Conservation (phyloP, 2,113 vertebrate species). For the Anarrhichthys ocellatus region DNA sequence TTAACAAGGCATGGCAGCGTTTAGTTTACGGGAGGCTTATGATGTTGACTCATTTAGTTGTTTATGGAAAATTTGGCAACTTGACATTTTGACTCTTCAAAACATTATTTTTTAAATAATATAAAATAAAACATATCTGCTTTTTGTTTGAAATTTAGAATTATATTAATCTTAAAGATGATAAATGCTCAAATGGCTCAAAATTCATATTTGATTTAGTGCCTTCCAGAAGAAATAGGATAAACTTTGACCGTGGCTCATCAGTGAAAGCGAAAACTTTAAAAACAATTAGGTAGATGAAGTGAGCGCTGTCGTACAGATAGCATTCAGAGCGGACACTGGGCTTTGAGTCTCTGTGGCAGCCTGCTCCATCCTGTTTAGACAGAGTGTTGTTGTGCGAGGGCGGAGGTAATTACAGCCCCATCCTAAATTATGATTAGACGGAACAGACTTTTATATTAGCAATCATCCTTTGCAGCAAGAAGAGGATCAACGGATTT, state of each 20-base stretch:
- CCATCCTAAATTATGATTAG: constrained; percentile 80
- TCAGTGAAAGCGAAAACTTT: constrained; percentile 4
- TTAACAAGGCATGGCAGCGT: constrained; percentile 39
- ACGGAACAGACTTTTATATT: constrained; percentile 81
- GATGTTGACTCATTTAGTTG: constrained; percentile 3
- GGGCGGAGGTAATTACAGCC: constrained; percentile 75
- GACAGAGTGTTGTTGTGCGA: constrained; percentile 63
- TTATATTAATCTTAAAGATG: neutral
- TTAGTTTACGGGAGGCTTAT: neutral
- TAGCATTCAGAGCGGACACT: constrained; percentile 51
- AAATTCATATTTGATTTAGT: neutral
- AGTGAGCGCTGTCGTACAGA: constrained; percentile 36
- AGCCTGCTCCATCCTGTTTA: constrained; percentile 69
- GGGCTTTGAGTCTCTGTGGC: constrained; percentile 32
- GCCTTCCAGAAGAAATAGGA: neutral
- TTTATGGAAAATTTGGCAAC: neutral
- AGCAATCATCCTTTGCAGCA: constrained; percentile 79
- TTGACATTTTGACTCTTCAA: neutral
- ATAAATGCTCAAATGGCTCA: neutral
- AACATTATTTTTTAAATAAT: neutral
- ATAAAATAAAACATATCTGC: neutral
- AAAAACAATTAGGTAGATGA: constrained; percentile 50
- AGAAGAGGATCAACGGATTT: constrained; percentile 80
- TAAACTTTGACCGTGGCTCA: neutral
- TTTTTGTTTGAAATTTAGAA: neutral